Evolutionary conservation across 1,140 invertebrate genomes (phyloP).

Genomic region (Ceratina australensis): DNA sequence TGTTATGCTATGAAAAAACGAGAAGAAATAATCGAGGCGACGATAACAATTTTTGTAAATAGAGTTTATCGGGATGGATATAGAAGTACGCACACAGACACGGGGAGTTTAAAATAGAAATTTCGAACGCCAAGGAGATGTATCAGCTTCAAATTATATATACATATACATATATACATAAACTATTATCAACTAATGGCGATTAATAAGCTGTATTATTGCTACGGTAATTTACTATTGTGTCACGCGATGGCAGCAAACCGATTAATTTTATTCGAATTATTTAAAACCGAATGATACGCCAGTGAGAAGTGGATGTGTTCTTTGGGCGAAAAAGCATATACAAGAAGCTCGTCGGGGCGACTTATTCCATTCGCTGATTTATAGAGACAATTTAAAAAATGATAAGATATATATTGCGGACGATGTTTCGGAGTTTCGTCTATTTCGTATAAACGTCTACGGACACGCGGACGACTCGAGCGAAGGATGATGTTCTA

Average conservation of each 20-base stretch:
- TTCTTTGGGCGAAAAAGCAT: constrained; percentile 52
- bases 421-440: constrained; percentile 32
- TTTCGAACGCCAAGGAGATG: constrained; percentile 37
- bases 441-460: constrained; percentile 30
- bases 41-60: constrained; percentile 33
- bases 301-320: constrained; percentile 50
- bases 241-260: constrained; percentile 27
- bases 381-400: constrained; percentile 43
- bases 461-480: constrained; percentile 13
- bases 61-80: constrained; percentile 31
- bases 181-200: constrained; percentile 46
- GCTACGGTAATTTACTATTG: constrained; percentile 36
- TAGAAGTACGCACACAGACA: constrained; percentile 23
- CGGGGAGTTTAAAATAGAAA: constrained; percentile 23
- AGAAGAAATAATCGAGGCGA: not conserved
- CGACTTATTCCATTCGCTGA: constrained; percentile 43
- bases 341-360: constrained; percentile 3
- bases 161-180: constrained; percentile 35
- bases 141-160: constrained; percentile 57
- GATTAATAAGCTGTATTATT: constrained; percentile 57
- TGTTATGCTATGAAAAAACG: constrained; percentile 15
- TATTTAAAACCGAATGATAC: constrained; percentile 29
- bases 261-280: constrained; percentile 50
- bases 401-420: not conserved
- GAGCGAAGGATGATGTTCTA: constrained; percentile 24